phyloP scores from a whole-genome alignment of 1,140 invertebrate genomes.

The Orius insidiosus region DNA sequence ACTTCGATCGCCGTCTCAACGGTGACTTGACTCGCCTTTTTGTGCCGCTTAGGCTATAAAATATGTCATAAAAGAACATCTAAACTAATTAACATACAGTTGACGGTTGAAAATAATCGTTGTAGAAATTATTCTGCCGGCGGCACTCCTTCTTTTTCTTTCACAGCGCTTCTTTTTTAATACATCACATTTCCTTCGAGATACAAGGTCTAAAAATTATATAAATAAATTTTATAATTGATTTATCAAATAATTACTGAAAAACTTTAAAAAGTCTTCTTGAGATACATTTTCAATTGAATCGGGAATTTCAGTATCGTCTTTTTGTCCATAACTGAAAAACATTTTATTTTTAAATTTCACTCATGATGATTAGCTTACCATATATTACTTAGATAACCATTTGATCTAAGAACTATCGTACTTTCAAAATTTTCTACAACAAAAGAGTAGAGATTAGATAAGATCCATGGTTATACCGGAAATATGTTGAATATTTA shows the following conservation, averaged over 20 bases:
- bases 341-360: too few relatives aligned
- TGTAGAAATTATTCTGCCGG: conserved; percentile 10
- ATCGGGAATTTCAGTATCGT: not conserved
- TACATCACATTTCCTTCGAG: conserved; percentile 2
- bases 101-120: conserved; percentile 8
- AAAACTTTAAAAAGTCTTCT: conserved; percentile 1
- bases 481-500: too few relatives aligned
- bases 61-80: too few relatives aligned
- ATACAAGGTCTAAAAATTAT: conserved; percentile 1
- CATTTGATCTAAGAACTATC: too few relatives aligned
- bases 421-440: too few relatives aligned
- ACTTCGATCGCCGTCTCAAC: not conserved
- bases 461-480: too few relatives aligned
- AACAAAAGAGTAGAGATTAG: too few relatives aligned
- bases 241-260: conserved; percentile 6
- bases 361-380: too few relatives aligned
- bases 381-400: too few relatives aligned
- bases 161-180: conserved; percentile 4
- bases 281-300: not conserved
- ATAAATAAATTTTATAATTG: not conserved
- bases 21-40: not conserved
- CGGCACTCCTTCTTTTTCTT: conserved; percentile 10
- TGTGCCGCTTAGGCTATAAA: conserved; percentile 4
- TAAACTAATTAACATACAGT: too few relatives aligned
- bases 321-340: too few relatives aligned